Conservation (phyloP, 2,888 invertebrate species). For the Microchrysa polita region DNA sequence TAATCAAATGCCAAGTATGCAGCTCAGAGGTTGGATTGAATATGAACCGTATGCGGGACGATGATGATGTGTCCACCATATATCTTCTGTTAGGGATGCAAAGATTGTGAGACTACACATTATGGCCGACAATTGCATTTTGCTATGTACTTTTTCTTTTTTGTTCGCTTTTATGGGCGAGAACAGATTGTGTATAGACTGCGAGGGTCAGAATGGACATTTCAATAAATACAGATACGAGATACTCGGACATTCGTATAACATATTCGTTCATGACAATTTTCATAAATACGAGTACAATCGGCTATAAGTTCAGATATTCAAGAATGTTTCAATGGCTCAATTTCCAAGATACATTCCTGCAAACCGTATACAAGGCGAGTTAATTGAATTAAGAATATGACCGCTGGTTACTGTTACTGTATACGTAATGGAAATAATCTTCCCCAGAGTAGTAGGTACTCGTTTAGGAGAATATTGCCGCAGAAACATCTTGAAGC, state of each 20-base stretch:
- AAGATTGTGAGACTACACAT: no score
- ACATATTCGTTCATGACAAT: constrained; percentile 10
- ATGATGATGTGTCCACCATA: constrained; percentile 8
- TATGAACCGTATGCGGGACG: constrained; percentile 5
- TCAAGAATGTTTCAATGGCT: background rate
- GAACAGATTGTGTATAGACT: no score
- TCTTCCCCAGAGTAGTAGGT: background rate
- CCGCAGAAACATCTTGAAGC: constrained; percentile 41
- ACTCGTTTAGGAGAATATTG: no score
- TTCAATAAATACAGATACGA: background rate
- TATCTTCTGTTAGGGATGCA: background rate
- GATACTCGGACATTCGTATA: background rate
- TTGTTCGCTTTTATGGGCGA: background rate
- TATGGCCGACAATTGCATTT: constrained; percentile 1
- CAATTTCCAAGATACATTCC: constrained; percentile 41
- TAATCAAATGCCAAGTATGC: background rate
- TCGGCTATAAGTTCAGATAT: background rate
- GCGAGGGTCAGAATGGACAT: background rate
- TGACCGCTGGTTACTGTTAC: constrained; percentile 19
- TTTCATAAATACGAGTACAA: no score
- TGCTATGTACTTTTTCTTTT: background rate
- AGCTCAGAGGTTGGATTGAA: background rate
- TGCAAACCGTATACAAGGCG: background rate
- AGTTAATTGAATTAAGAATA: constrained; percentile 44
- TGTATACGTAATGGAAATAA: background rate